phyloP scores from a whole-genome alignment of 2,888 invertebrate species.

The Scaptomyza parva region DNA sequence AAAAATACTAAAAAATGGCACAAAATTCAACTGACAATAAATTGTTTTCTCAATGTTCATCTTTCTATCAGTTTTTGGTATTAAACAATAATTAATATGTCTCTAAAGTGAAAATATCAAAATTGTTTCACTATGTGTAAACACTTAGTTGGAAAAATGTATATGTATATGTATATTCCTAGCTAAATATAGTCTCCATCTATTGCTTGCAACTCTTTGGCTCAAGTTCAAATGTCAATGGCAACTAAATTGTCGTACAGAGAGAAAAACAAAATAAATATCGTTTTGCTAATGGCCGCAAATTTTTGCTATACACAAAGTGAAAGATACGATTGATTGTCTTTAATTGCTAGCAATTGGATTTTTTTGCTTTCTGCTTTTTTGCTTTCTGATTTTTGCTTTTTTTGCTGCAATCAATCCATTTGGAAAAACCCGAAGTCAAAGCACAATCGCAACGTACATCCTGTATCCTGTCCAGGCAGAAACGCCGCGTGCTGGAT shows the following conservation, averaged over 20 bases:
- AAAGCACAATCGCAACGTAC: conserved; percentile 14
- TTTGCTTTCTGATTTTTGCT: conserved; percentile 21
- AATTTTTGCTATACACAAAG: conserved; percentile 57
- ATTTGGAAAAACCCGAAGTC: background rate
- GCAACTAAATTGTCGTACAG: conserved; percentile 63
- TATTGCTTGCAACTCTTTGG: conserved; percentile 34
- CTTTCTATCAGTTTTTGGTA: too few species aligned
- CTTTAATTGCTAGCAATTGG: conserved; percentile 75
- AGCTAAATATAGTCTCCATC: conserved; percentile 21
- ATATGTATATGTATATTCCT: background rate
- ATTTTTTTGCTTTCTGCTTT: conserved; percentile 19
- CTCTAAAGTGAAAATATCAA: too few species aligned
- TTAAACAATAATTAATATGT: too few species aligned
- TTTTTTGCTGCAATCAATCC: conserved; percentile 19
- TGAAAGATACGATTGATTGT: conserved; percentile 46
- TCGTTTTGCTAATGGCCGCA: conserved; percentile 67
- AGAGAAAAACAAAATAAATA: conserved; percentile 28
- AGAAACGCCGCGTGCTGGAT: conserved; percentile 35
- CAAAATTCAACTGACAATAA: too few species aligned
- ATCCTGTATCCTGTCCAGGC: conserved; percentile 25
- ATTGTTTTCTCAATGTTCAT: too few species aligned
- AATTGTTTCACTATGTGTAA: too few species aligned
- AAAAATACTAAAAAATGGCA: too few species aligned
- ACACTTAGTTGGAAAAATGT: too few species aligned
- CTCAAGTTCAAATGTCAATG: conserved; percentile 80